Evolutionary conservation across 2,797 vertebrate genomes (phyloP), one percentile per base, ranked within the genome.

Genomic region (Balearica regulorum): DNA sequence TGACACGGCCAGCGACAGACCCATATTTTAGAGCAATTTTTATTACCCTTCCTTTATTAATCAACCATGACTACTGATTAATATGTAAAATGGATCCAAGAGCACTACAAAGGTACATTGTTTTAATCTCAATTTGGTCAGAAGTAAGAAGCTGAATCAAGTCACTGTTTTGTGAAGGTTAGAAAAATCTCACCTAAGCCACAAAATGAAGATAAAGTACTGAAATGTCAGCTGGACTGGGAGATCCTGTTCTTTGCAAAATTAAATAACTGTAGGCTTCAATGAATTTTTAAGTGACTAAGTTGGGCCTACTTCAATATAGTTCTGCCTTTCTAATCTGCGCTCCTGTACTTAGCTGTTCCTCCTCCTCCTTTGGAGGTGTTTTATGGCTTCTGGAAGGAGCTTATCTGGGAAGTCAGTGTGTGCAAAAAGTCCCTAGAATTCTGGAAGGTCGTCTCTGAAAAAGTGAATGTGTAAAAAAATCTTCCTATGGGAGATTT

Each of bases 201-300:
- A 90, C 83, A 61, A 89, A 94, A 94, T 0, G 37, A 96, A 94
- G 91, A 94, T 60, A 64, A 86, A 91, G 51, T 51, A 81, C 66
- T 28, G 51, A 94, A 80, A 91, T n/a, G 80, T 90, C 73, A 66
- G 85, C 62, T 58, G 66, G 77, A 61, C 83, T 58, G 55, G 79
- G 80, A 96, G 80, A 81, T 55, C 43, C 75, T 94, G 73, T 90
- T 77, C 89, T 86, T 35, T 76, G 54, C 69, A 88, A 65, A 82
- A 95, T 92, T 75, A 90, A 90, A 39, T 81, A 78, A 94, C 70
- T 88, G 73, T 39, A 79, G 77, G 73, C 66, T 88, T 87, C 73
- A 89, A 84, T 90, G 83, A 91, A 96, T 94, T 90, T 87, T 90
- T 93, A 91, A 93, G 85, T 73, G 58, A 76, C 72, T 76, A 76